A percentile compares a stretch with the other conserved stretches of the same genome.
Evolutionary conservation across 2,113 vertebrate species (phyloP).

Genomic region (Alosa alosa): DNA sequence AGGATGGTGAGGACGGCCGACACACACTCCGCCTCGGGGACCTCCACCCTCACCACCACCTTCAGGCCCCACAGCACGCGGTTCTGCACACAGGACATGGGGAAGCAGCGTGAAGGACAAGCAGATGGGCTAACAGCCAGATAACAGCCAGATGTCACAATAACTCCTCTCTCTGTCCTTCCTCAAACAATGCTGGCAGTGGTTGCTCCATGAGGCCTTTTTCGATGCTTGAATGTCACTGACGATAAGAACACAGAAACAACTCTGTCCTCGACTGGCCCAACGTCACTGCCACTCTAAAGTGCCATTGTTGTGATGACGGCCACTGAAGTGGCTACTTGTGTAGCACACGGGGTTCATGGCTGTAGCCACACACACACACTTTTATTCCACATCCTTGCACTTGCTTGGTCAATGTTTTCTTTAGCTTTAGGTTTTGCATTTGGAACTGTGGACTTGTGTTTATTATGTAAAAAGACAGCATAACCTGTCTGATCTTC

Average conservation of each 20-base stretch:
- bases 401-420: no score
- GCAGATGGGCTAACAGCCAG: not conserved
- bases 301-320: not conserved
- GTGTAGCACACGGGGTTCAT: not conserved
- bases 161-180: not conserved
- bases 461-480: no score
- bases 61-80: constrained; percentile 72
- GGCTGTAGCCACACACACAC: not conserved
- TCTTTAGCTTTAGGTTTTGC: no score
- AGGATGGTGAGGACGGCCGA: constrained; percentile 59
- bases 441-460: no score
- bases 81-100: constrained; percentile 70
- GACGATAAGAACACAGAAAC: not conserved
- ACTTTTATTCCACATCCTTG: no score
- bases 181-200: not conserved
- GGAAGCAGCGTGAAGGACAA: not conserved
- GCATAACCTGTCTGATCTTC: no score
- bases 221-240: not conserved
- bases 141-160: not conserved
- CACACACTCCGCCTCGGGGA: constrained; percentile 60
- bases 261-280: not conserved
- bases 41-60: constrained; percentile 62
- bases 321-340: not conserved
- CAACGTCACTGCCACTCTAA: not conserved
- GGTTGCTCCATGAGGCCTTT: not conserved